phyloP scores from a whole-genome alignment of 2,888 invertebrate species.

The Terebella lapidaria region DNA sequence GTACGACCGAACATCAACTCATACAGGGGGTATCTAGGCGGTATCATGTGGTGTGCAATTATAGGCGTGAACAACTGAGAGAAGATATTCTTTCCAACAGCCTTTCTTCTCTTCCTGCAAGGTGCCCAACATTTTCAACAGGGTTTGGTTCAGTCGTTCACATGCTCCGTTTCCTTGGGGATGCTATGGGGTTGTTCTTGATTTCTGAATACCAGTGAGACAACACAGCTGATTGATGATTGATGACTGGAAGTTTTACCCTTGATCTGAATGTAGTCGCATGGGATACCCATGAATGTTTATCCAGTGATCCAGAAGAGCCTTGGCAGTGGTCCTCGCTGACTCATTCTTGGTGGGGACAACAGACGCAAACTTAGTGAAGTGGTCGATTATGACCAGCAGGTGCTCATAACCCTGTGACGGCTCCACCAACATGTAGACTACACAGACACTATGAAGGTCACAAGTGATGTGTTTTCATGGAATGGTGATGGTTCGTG shows the following conservation, averaged over 20 bases:
- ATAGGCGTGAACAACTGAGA: not conserved
- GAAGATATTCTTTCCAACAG: not conserved
- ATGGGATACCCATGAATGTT: not conserved
- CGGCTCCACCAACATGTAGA: not conserved
- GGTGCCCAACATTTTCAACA: not conserved
- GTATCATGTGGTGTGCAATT: not conserved
- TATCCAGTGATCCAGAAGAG: not conserved
- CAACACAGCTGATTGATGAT: not conserved
- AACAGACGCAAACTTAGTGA: not conserved
- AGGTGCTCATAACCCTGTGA: not conserved
- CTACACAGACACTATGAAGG: not conserved
- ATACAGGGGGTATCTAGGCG: not conserved
- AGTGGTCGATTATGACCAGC: no score
- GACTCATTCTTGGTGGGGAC: not conserved
- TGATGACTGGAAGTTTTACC: not conserved
- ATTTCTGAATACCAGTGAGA: not conserved
- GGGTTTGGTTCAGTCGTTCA: not conserved
- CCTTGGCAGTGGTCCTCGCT: not conserved
- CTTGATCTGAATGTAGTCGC: not conserved
- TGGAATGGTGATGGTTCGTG: no score
- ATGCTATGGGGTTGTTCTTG: not conserved
- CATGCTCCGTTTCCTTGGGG: not conserved
- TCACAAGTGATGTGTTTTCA: no score
- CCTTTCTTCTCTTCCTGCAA: not conserved
- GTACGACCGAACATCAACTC: not conserved